Conservation (phyloP, 2,888 invertebrate genomes). For the Tubiluchus corallicola region DNA sequence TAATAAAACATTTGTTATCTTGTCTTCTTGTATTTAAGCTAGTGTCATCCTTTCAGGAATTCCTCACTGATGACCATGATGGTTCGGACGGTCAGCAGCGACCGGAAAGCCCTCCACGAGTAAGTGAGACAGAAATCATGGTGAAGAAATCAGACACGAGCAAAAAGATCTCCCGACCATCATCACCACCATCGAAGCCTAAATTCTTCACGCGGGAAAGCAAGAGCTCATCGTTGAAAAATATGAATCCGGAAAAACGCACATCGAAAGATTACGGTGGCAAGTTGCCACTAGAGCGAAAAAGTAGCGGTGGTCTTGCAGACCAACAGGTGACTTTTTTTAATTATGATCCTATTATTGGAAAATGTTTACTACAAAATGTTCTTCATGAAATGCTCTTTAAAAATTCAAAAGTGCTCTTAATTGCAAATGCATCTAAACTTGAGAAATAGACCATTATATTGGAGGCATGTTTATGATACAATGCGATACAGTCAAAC, state of each 20-base stretch:
- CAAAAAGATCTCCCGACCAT: no score
- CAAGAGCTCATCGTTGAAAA: slow-evolving; percentile 12
- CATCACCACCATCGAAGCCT: no score
- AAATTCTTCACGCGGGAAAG: slow-evolving; percentile 16
- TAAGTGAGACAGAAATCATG: slow-evolving; percentile 13
- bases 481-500: no score
- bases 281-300: slow-evolving; percentile 18
- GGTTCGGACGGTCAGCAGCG: slow-evolving; percentile 41
- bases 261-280: slow-evolving; percentile 24
- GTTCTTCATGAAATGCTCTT: no score
- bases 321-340: slow-evolving; percentile 23
- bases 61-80: slow-evolving; percentile 43
- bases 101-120: slow-evolving; percentile 18
- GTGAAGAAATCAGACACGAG: slow-evolving; percentile 11
- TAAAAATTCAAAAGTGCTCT: no score
- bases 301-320: slow-evolving; percentile 23
- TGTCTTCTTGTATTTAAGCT: no score
- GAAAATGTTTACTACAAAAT: slow-evolving; percentile 5
- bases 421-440: no score
- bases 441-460: no score
- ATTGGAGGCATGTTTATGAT: no score
- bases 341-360: background rate
- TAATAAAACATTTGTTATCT: no score
- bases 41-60: slow-evolving; percentile 1
- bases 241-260: no score